Evolutionary conservation across 2,888 invertebrate genomes (phyloP).

Genomic region (Idaea dimidiata): DNA sequence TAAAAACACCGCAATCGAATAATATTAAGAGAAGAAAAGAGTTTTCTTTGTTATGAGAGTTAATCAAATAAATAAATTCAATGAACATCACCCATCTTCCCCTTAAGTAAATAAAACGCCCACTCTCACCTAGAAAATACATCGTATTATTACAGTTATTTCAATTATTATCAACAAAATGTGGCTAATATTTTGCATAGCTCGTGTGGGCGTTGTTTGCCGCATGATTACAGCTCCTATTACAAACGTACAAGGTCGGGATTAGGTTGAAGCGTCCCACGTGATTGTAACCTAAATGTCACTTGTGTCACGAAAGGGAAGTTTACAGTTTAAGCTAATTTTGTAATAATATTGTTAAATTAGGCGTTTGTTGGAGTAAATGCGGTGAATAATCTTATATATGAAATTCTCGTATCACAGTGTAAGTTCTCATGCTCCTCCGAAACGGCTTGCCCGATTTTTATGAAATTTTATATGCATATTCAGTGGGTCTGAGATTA

Average conservation of each 20-base stretch:
- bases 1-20: no score
- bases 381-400: no score
- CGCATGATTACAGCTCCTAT: conserved; percentile 3
- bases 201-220: background rate
- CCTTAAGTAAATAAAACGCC: background rate
- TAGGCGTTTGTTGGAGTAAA: background rate
- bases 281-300: conserved; percentile 11
- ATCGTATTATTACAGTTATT: background rate
- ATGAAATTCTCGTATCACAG: no score
- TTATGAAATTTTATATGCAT: no score
- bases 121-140: background rate
- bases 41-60: no score
- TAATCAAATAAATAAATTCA: no score
- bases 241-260: conserved; percentile 5
- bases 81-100: no score
- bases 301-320: conserved; percentile 6
- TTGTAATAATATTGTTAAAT: background rate
- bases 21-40: no score
- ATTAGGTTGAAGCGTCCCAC: conserved; percentile 9
- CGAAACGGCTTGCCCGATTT: no score
- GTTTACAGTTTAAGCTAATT: background rate
- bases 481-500: no score
- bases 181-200: background rate
- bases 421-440: no score
- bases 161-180: background rate